Conservation (phyloP, 2,888 invertebrate species). For the Cosmia trapezina region DNA sequence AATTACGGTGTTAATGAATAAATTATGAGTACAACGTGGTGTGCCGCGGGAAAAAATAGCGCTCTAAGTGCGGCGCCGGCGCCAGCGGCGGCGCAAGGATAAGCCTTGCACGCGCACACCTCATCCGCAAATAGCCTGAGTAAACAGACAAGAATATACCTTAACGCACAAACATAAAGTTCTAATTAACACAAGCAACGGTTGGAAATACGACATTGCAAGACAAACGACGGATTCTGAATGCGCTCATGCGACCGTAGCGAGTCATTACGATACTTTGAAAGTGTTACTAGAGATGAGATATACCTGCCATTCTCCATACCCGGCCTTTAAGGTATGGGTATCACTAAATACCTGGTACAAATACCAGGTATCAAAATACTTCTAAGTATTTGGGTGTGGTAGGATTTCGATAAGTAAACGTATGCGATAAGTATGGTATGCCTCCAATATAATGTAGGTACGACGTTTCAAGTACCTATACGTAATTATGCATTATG, state of each 20-base stretch:
- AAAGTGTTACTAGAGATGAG: conserved; percentile 81
- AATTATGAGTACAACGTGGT: conserved; percentile 85
- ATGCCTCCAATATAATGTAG: no score
- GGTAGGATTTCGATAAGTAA: no score
- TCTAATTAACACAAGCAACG: conserved; percentile 57
- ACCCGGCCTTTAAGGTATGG: no score
- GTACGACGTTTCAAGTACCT: no score
- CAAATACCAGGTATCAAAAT: no score
- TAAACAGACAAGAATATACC: conserved; percentile 68
- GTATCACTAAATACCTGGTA: no score
- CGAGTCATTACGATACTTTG: conserved; percentile 88
- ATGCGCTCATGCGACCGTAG: conserved; percentile 90
- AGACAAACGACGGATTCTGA: conserved; percentile 74
- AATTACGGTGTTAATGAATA: conserved; percentile 88
- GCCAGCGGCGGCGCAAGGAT: conserved; percentile 86
- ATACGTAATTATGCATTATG: no score
- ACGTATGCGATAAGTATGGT: no score
- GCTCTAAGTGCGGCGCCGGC: conserved; percentile 87
- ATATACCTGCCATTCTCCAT: no score
- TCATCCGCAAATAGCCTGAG: conserved; percentile 70
- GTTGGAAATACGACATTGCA: conserved; percentile 74
- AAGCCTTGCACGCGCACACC: conserved; percentile 80
- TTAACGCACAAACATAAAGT: conserved; percentile 67
- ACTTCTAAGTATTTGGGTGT: no score
- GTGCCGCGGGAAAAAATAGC: conserved; percentile 87